These are phyloP conservation scores for Geophilus truncorum DNA, from an alignment of 2,888 invertebrate genomes.

Conservation along the genomic window DNA sequence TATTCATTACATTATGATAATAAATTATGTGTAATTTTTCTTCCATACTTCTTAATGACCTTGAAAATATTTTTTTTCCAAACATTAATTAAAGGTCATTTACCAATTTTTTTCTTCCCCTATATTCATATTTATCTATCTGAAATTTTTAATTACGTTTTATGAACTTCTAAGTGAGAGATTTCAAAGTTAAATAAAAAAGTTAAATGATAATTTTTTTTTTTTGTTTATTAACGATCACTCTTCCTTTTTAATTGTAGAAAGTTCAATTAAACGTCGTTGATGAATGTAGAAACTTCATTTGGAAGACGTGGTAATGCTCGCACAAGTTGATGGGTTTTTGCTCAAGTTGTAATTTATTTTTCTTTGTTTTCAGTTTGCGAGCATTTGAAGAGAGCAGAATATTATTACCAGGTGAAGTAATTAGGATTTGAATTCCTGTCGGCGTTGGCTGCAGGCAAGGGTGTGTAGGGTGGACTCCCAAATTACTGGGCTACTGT, in stretches of 20 bases:
- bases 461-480: not conserved
- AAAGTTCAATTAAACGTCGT: not conserved
- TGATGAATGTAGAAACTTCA: not conserved
- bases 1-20: not conserved
- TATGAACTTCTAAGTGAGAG: not conserved
- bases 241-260: not conserved
- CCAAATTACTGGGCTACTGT: slow-evolving; percentile 12
- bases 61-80: not conserved
- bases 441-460: not conserved
- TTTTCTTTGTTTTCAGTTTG: slow-evolving; percentile 9
- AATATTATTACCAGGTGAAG: slow-evolving; percentile 1
- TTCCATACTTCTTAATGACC: not conserved
- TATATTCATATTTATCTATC: not conserved
- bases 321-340: not conserved
- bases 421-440: slow-evolving; percentile 20
- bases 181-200: too few relatives aligned
- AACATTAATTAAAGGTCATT: not conserved
- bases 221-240: not conserved
- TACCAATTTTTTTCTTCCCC: not conserved
- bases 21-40: not conserved
- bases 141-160: not conserved
- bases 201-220: too few relatives aligned
- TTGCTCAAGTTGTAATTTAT: slow-evolving; percentile 12
- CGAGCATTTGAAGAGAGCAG: not conserved
- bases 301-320: not conserved